Percentiles rank a stretch among this genome's conserved stretches.
Evolutionary conservation across 2,113 vertebrate genomes (phyloP).

Genomic region (Atractosteus spatula): DNA sequence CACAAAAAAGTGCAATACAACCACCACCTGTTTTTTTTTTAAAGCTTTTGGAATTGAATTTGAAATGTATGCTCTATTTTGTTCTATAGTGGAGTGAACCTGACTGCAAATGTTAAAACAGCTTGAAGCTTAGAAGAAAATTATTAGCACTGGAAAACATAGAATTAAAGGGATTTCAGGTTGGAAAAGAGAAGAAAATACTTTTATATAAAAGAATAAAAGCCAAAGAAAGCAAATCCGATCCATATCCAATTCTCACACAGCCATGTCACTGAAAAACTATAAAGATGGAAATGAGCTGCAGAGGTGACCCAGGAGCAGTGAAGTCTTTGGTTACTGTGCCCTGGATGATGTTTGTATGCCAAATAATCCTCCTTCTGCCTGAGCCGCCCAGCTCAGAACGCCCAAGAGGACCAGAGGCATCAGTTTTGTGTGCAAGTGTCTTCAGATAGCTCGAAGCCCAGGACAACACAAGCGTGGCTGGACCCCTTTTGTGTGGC

Average conservation of each 20-base stretch:
- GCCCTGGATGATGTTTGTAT: conserved; percentile 28
- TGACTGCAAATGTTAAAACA: conserved; percentile 19
- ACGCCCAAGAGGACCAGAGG: conserved; percentile 36
- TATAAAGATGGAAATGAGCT: conserved; percentile 48
- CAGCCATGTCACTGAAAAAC: conserved; percentile 19
- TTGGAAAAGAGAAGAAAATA: conserved; percentile 34
- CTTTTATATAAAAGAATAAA: conserved; percentile 27
- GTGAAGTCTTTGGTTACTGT: conserved; percentile 32
- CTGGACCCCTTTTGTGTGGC: conserved; percentile 53
- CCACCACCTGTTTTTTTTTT: not conserved
- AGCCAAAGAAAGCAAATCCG: conserved; percentile 29
- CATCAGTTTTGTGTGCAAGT: conserved; percentile 45
- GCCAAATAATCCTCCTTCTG: conserved; percentile 31
- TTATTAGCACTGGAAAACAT: conserved; percentile 46
- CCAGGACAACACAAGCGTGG: conserved; percentile 34
- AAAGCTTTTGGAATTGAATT: conserved; percentile 17
- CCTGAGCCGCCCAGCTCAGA: conserved; percentile 8
- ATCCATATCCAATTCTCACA: conserved; percentile 29
- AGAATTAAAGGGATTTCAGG: conserved; percentile 46
- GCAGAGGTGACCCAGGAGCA: conserved; percentile 23
- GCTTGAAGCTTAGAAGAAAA: conserved; percentile 28
- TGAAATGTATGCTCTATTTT: conserved; percentile 12
- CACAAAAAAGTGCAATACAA: conserved; percentile 6
- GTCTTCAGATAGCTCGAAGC: conserved; percentile 32
- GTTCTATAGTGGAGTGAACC: conserved; percentile 19